Evolutionary conservation across 1,140 invertebrate species (phyloP).

Genomic region (Drosophila melanogaster): DNA sequence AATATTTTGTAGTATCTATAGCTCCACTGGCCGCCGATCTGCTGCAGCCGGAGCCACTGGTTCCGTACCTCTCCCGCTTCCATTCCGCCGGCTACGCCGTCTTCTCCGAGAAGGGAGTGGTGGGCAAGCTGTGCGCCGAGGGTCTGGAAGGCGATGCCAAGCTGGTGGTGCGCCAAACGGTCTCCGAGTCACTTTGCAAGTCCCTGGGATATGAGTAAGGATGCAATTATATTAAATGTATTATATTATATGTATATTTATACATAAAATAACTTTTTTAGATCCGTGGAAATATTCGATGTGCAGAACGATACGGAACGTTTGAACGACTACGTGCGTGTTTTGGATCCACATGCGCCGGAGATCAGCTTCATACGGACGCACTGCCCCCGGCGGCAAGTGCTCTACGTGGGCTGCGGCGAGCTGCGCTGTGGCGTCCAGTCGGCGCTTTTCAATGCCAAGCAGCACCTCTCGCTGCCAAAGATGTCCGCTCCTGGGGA

Average conservation of each 20-base stretch:
- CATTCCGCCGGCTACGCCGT: slow-evolving; percentile 91
- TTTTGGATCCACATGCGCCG: slow-evolving; percentile 90
- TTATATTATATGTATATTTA: too few relatives aligned
- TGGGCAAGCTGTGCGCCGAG: slow-evolving; percentile 92
- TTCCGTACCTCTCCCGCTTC: slow-evolving; percentile 89
- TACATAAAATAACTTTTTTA: slow-evolving; percentile 4
- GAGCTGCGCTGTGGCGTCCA: slow-evolving; percentile 92
- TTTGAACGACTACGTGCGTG: slow-evolving; percentile 89
- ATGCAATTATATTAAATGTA: too few relatives aligned
- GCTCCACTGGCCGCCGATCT: slow-evolving; percentile 88
- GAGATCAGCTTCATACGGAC: slow-evolving; percentile 93
- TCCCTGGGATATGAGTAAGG: slow-evolving; percentile 90
- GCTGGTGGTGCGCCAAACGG: slow-evolving; percentile 86
- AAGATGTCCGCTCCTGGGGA: slow-evolving; percentile 91
- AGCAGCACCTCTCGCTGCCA: slow-evolving; percentile 85
- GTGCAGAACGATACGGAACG: slow-evolving; percentile 86
- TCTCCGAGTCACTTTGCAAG: slow-evolving; percentile 91
- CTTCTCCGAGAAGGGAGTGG: slow-evolving; percentile 92
- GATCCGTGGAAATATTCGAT: slow-evolving; percentile 87
- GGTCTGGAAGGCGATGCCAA: slow-evolving; percentile 86
- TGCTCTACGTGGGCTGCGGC: slow-evolving; percentile 91
- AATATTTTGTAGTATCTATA: slow-evolving; percentile 88
- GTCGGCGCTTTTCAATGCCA: slow-evolving; percentile 86
- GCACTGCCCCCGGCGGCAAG: slow-evolving; percentile 90
- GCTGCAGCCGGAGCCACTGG: slow-evolving; percentile 86